These are phyloP conservation scores for Acrocephalus arundinaceus DNA, from an alignment of 2,113 vertebrate species.

Conservation along the genomic window DNA sequence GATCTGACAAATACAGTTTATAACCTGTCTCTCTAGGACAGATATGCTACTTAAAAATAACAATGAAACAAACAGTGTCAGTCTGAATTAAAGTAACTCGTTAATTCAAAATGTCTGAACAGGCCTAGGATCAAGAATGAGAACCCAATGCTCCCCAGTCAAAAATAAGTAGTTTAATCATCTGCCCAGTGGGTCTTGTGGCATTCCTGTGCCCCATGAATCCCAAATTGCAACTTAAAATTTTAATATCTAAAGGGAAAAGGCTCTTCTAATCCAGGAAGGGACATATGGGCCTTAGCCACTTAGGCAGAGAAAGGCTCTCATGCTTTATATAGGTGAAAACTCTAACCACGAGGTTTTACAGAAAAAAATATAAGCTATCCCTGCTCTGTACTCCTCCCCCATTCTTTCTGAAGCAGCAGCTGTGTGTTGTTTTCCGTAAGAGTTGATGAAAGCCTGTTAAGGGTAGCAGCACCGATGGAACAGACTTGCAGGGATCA, in stretches of 20 bases:
- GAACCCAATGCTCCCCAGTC: not conserved
- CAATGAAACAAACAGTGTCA: not conserved
- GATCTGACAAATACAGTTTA: not conserved
- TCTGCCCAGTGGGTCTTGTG: not conserved
- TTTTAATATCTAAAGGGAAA: not conserved
- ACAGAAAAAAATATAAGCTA: fast-evolving
- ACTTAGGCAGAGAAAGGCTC: not conserved
- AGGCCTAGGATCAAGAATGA: not conserved
- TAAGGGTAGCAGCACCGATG: not conserved
- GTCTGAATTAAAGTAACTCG: not conserved
- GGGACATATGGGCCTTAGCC: not conserved
- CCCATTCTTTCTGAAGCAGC: not conserved
- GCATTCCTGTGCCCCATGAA: not conserved
- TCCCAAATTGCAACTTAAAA: not conserved
- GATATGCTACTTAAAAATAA: not conserved
- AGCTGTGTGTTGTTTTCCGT: not conserved
- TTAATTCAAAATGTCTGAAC: not conserved
- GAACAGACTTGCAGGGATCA: not conserved
- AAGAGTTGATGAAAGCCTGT: not conserved
- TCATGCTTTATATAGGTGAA: not conserved
- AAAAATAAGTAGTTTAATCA: not conserved
- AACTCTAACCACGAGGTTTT: not conserved
- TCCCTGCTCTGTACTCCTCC: not conserved
- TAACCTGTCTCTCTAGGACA: not conserved
- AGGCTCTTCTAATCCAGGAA: not conserved